These are phyloP conservation scores for Choristoneura fumiferana DNA, from an alignment of 1,140 invertebrate species.

Conservation along the genomic window DNA sequence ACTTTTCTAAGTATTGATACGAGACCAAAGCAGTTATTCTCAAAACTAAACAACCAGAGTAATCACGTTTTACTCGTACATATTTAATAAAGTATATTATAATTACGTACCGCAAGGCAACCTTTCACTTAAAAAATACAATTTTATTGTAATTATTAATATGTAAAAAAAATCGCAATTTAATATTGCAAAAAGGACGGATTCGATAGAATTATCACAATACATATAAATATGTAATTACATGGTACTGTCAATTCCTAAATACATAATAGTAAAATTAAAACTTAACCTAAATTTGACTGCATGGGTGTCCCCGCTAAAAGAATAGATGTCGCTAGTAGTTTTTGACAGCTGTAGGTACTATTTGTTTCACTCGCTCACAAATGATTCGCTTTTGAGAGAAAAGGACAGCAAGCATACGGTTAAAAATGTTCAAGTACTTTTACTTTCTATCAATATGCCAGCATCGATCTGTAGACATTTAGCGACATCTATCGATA, in stretches of 20 bases:
- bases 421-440: too few species aligned
- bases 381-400: too few species aligned
- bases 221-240: constrained; percentile 29
- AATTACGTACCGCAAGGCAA: constrained; percentile 45
- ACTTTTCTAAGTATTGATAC: too few species aligned
- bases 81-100: constrained; percentile 16
- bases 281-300: constrained; percentile 5
- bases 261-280: constrained; percentile 12
- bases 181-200: constrained; percentile 36
- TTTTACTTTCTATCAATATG: too few species aligned
- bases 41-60: too few species aligned
- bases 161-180: constrained; percentile 8
- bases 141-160: constrained; percentile 2
- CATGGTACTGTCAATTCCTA: constrained; percentile 1
- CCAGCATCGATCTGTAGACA: too few species aligned
- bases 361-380: too few species aligned
- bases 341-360: too few species aligned
- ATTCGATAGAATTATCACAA: constrained; percentile 63
- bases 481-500: too few species aligned
- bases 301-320: constrained; percentile 7
- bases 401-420: too few species aligned
- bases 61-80: too few species aligned
- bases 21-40: too few species aligned
- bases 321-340: neutral
- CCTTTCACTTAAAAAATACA: constrained; percentile 23